phyloP scores from a whole-genome alignment of 2,888 invertebrate genomes.

The Oscheius sp. region DNA sequence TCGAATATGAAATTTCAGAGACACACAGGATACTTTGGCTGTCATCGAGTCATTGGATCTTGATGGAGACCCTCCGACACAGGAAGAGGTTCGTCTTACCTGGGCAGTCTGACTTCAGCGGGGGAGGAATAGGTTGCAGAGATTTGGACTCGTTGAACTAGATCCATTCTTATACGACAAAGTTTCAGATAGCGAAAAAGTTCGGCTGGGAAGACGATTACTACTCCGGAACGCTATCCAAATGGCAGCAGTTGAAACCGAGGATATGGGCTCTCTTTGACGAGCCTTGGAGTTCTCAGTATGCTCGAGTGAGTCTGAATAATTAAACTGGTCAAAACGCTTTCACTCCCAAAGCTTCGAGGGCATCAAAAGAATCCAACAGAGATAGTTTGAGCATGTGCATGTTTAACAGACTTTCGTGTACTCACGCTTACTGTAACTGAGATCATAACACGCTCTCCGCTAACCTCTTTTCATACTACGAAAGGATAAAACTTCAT shows the following conservation, averaged over 20 bases:
- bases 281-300: slow-evolving; percentile 96
- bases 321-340: background rate
- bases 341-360: slow-evolving; percentile 6
- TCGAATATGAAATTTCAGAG: slow-evolving; percentile 76
- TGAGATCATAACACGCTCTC: background rate
- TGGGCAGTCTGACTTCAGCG: background rate
- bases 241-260: slow-evolving; percentile 89
- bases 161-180: background rate
- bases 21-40: slow-evolving; percentile 97
- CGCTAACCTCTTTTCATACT: background rate
- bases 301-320: slow-evolving; percentile 78
- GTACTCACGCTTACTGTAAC: slow-evolving; percentile 30
- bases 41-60: slow-evolving; percentile 96
- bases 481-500: background rate
- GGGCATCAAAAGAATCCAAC: background rate
- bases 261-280: slow-evolving; percentile 99
- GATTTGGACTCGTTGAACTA: background rate
- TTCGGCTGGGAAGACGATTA: slow-evolving; percentile 97
- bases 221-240: slow-evolving; percentile 76
- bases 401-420: slow-evolving; percentile 18
- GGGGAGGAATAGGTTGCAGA: background rate
- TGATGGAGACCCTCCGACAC: slow-evolving; percentile 80
- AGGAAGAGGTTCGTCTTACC: slow-evolving; percentile 54
- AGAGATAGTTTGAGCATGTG: slow-evolving; percentile 13
- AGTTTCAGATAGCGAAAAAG: slow-evolving; percentile 74